These are phyloP conservation scores for Ranitomeya variabilis DNA, from an alignment of 2,113 vertebrate species.

Conservation along the genomic window DNA sequence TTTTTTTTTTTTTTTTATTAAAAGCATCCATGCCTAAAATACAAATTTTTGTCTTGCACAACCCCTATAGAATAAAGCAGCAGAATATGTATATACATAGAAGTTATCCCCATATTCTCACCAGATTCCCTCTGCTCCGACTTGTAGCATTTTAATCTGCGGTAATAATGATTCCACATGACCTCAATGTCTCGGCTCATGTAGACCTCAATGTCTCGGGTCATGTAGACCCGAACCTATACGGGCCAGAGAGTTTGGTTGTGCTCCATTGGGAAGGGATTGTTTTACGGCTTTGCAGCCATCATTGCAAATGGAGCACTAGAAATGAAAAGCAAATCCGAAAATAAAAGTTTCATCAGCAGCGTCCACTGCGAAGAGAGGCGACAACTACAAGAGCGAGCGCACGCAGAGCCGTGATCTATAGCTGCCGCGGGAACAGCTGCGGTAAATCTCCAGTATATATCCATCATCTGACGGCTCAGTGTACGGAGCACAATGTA, in stretches of 20 bases:
- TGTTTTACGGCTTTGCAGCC: background rate
- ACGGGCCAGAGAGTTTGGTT: background rate
- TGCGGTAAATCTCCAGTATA: background rate
- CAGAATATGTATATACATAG: too few species aligned
- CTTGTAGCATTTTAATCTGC: background rate
- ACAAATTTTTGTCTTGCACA: too few species aligned
- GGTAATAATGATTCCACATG: background rate
- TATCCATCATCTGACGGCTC: background rate
- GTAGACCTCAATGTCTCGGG: constrained; percentile 1
- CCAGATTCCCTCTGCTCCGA: background rate
- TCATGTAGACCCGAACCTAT: background rate
- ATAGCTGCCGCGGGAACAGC: background rate
- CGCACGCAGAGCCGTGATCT: background rate
- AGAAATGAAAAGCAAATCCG: background rate
- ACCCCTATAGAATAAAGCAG: too few species aligned
- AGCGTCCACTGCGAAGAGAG: background rate
- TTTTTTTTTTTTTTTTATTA: too few species aligned
- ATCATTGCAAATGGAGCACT: background rate
- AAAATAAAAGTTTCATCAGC: background rate
- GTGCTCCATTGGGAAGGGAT: background rate
- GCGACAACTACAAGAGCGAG: background rate
- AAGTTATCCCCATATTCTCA: too few species aligned
- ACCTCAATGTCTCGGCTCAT: background rate
- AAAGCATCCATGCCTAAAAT: too few species aligned
- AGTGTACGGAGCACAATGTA: background rate